Percentiles rank a stretch among this genome's conserved stretches.
phyloP scores from a whole-genome alignment of 2,113 vertebrate genomes.

The Macrotis lagotis region DNA sequence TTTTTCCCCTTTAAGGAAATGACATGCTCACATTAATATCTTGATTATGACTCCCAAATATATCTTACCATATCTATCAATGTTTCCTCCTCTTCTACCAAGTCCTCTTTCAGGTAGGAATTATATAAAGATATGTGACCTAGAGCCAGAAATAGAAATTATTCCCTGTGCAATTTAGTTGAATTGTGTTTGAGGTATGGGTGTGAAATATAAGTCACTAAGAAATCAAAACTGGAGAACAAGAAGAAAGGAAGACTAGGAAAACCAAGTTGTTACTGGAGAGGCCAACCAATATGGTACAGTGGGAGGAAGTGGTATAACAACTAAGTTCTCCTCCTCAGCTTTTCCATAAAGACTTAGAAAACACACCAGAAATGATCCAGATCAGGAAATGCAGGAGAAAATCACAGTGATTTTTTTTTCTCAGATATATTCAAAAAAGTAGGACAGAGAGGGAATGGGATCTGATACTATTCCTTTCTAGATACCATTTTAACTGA shows the following conservation, averaged over 20 bases:
- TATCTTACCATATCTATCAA: neutral
- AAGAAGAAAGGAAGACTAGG: neutral
- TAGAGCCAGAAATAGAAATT: neutral
- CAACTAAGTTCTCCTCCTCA: neutral
- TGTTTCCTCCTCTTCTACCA: neutral
- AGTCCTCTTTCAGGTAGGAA: neutral
- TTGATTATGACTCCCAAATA: neutral
- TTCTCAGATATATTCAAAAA: neutral
- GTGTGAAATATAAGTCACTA: neutral
- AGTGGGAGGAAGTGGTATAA: neutral
- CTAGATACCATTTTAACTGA: neutral
- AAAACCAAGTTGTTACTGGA: neutral
- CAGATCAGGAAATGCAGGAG: neutral
- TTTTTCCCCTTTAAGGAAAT: neutral
- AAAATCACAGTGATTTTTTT: neutral
- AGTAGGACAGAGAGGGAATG: neutral
- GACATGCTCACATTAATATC: conserved; percentile 23
- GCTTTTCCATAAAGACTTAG: neutral
- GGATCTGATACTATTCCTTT: neutral
- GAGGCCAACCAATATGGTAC: neutral
- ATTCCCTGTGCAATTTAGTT: neutral
- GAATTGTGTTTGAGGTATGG: neutral
- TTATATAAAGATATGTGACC: neutral
- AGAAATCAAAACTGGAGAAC: neutral
- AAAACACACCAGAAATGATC: neutral